Percentiles rank a stretch among this genome's conserved stretches.
These are phyloP conservation scores for Epicauta chinensis DNA, from an alignment of 1,140 invertebrate genomes.

Conservation along the genomic window DNA sequence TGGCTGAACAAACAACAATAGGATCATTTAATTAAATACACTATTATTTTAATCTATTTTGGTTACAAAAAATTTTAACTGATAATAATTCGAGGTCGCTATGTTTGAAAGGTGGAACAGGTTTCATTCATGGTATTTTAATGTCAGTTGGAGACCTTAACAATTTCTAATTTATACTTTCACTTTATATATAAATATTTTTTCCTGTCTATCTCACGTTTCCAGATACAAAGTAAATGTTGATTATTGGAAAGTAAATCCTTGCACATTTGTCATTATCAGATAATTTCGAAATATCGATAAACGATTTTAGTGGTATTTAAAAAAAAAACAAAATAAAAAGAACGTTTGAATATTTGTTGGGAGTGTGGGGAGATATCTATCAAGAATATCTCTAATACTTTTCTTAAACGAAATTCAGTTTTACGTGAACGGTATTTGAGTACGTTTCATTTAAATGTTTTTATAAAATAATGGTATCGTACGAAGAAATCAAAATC, in stretches of 20 bases:
- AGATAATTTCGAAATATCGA: no score
- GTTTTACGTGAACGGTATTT: conserved; percentile 7
- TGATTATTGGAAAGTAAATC: no score
- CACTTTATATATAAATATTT: conserved; percentile 13
- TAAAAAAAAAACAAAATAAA: no score
- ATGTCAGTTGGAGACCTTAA: conserved; percentile 29
- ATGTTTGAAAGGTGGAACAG: conserved; percentile 19
- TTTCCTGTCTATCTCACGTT: no score
- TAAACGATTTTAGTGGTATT: no score
- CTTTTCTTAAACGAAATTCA: conserved; percentile 11
- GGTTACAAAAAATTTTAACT: no score
- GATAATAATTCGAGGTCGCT: conserved; percentile 7
- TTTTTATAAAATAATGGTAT: conserved; percentile 13
- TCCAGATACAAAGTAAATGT: no score
- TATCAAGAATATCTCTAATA: neutral
- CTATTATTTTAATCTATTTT: no score
- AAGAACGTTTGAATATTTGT: no score
- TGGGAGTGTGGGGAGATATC: neutral
- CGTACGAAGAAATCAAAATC: conserved; percentile 15
- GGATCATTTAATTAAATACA: no score
- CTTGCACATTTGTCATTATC: no score
- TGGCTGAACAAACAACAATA: no score
- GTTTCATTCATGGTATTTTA: conserved; percentile 20
- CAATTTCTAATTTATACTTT: conserved; percentile 27
- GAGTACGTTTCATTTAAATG: conserved; percentile 7